Evolutionary conservation across 2,113 vertebrate genomes (phyloP), one percentile per base, ranked within the genome.

Genomic region (Hyla sarda): DNA sequence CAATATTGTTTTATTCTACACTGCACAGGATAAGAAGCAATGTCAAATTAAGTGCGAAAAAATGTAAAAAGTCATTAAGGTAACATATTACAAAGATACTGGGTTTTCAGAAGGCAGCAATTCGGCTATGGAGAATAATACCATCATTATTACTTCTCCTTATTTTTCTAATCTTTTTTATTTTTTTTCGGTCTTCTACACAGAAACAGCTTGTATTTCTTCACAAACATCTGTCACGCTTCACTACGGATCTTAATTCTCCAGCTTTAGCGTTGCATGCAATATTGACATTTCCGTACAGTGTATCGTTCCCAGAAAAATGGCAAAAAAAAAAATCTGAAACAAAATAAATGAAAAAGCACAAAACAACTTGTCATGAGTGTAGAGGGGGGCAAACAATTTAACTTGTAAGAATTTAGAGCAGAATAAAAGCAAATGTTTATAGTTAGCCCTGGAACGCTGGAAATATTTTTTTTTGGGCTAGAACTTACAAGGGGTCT

Each of bases 321-420:
- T 32, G 6, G 14, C 1, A 65, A 28, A 14, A 30, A 67, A 67
- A 30, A 16, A 32, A 0, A 19, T n/a, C n/a, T n/a, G 28, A 14
- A 12, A 25, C 6, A 4, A 5, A 71, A 71, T 0, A 41, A 41
- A 28, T 19, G 1, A 23, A 41, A 8, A 62, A 65, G 11, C 56
- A 81, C 78, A 81, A 60, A 62, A 62, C 30, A 81, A 81, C 78
- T 81, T 81, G 78, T 81, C 78, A 65, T 65, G 32, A 60, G 23
- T 0, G 21, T 16, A 34, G 52, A 58, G 30, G 23, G 10, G 4
- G 10, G 10, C 41, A 10, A 45, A 10, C 41, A 45, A 10, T 45
- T 45, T 45, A 5, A 4, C 41, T 45, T 45, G 41, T 45, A 45
- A 45, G 41, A 45, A 45, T 4, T 45, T 5, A 45, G 41, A 45